These are phyloP conservation scores for Rhea pennata DNA, from an alignment of 2,113 vertebrate genomes.

Conservation along the genomic window DNA sequence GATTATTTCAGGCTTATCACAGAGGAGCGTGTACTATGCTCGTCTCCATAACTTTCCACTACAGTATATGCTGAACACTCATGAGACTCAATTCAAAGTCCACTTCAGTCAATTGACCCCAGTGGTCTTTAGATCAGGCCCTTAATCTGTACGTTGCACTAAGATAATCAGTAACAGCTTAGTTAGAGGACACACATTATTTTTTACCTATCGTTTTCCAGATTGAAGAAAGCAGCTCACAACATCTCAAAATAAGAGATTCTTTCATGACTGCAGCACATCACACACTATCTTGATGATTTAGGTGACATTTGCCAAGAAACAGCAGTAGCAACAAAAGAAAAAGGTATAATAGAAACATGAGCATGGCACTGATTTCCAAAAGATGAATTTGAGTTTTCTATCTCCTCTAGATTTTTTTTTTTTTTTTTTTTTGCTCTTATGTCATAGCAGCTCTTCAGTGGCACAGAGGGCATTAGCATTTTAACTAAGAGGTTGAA, in stretches of 20 bases:
- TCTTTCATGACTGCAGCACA: background rate
- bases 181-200: background rate
- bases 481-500: background rate
- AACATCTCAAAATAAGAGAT: background rate
- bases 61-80: background rate
- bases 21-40: background rate
- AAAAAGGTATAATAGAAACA: background rate
- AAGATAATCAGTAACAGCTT: constrained; percentile 66
- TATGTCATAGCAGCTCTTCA: fast-evolving
- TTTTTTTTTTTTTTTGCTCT: background rate
- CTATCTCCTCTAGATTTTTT: no score
- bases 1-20: background rate
- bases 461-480: fast-evolving
- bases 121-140: constrained; percentile 36
- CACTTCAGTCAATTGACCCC: constrained; percentile 49
- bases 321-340: background rate
- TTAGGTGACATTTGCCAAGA: background rate
- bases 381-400: background rate
- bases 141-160: constrained; percentile 50
- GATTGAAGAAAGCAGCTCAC: background rate
- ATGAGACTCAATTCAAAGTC: constrained; percentile 32
- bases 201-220: background rate
- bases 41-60: background rate
- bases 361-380: background rate
- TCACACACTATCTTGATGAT: fast-evolving